Evolutionary conservation across 92 coral and sea anemone genomes (phyloP).

Genomic region (Zoanthus gigantus): DNA sequence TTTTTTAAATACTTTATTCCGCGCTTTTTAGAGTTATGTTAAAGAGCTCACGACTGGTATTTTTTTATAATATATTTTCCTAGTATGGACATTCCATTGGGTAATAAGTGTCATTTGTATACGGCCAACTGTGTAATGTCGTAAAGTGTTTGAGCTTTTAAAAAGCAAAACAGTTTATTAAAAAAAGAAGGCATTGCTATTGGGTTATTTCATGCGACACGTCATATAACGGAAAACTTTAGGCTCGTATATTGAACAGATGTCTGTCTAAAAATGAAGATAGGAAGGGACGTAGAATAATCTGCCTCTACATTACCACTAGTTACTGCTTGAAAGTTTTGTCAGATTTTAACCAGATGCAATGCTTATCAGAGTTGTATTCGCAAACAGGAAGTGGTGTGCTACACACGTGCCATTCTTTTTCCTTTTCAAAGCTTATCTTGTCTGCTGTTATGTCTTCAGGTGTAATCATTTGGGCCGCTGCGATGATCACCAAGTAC

Average conservation of each 20-base stretch:
- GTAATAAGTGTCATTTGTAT: not conserved
- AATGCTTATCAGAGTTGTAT: conserved; percentile 23
- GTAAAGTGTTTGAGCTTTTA: conserved; percentile 5
- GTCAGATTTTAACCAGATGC: conserved; percentile 51
- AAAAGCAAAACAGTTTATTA: not conserved
- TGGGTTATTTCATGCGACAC: not conserved
- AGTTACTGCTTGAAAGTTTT: not conserved
- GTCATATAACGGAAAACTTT: conserved; percentile 17
- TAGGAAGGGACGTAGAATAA: not conserved
- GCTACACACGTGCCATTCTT: conserved; percentile 23
- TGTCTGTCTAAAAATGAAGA: conserved; percentile 8
- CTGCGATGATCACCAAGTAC: conserved; percentile 9
- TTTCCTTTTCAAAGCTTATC: conserved; percentile 18
- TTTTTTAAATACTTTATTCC: not conserved
- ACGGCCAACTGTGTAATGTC: conserved; percentile 25
- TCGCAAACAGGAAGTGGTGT: conserved; percentile 44
- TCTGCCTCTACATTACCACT: not conserved
- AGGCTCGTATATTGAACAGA: conserved; percentile 10
- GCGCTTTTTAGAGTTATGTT: not conserved
- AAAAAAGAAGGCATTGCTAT: not conserved
- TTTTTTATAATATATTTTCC: not conserved
- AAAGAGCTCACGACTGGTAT: too few relatives aligned
- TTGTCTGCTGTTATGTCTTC: conserved; percentile 42
- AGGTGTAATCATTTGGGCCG: conserved; percentile 32
- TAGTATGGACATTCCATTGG: not conserved